Evolutionary conservation across 2,113 vertebrate genomes (phyloP).

Genomic region (Leucosticte australis): DNA sequence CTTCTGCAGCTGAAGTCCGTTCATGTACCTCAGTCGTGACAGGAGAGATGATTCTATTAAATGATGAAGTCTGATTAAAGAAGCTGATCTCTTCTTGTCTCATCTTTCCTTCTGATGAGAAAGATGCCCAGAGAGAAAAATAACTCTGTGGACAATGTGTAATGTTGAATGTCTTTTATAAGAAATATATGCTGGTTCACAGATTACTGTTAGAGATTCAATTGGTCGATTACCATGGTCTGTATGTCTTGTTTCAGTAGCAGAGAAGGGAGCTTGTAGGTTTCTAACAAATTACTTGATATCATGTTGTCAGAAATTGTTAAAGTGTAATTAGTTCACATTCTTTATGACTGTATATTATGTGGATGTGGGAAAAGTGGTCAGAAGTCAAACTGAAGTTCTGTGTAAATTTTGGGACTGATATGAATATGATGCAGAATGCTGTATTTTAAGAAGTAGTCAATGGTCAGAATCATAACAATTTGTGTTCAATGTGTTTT

Average conservation of each 20-base stretch:
- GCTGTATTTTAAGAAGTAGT: not conserved
- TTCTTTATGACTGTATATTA: not conserved
- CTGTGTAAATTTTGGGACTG: not conserved
- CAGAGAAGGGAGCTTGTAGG: not conserved
- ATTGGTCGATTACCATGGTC: rapidly evolving
- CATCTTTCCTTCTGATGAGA: not conserved
- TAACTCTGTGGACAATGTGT: not conserved
- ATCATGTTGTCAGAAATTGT: not conserved
- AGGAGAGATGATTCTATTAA: not conserved
- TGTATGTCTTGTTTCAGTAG: not conserved
- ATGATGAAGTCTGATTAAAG: not conserved
- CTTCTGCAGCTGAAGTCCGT: not conserved
- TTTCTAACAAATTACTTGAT: not conserved
- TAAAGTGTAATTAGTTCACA: not conserved
- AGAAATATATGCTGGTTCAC: not conserved
- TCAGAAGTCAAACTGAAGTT: not conserved
- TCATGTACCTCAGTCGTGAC: not conserved
- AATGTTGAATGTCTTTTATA: not conserved
- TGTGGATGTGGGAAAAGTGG: not conserved
- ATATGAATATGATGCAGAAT: not conserved
- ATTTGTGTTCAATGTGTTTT: not conserved
- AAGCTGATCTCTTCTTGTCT: not conserved
- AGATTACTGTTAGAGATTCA: not conserved
- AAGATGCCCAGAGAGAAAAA: not conserved
- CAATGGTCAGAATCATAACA: not conserved